Conservation (phyloP, 2,797 vertebrate species). For the Sylvia borin region DNA sequence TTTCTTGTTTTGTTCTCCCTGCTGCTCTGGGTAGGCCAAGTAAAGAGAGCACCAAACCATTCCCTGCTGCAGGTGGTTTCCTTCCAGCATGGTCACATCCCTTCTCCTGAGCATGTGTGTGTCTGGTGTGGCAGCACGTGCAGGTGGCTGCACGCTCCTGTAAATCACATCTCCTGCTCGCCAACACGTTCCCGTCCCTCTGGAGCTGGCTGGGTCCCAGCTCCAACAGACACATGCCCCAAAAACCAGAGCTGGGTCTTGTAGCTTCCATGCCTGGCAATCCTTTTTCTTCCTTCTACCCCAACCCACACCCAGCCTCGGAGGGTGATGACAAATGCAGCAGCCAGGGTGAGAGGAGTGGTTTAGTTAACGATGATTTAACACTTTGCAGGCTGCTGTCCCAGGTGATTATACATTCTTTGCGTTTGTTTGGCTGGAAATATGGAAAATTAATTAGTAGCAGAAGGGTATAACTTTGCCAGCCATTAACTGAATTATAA, state of each 20-base stretch:
- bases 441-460: conserved; percentile 59
- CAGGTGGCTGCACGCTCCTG: accelerated
- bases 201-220: neutral
- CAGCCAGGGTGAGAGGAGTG: neutral
- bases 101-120: neutral
- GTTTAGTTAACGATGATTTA: neutral
- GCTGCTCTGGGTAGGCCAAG: neutral
- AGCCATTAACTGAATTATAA: conserved; percentile 42
- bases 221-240: neutral
- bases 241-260: neutral
- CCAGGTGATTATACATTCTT: neutral
- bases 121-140: neutral
- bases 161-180: neutral
- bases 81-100: neutral
- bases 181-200: neutral
- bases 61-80: neutral
- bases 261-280: neutral
- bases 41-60: neutral
- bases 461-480: conserved; percentile 25
- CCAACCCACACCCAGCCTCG: neutral
- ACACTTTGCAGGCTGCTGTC: conserved; percentile 35
- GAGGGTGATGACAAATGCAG: neutral
- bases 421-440: neutral
- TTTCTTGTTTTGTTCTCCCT: neutral
- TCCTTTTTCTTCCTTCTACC: neutral